Evolutionary conservation across 2,888 invertebrate species (phyloP).

Genomic region (Eubasilissa splendida): DNA sequence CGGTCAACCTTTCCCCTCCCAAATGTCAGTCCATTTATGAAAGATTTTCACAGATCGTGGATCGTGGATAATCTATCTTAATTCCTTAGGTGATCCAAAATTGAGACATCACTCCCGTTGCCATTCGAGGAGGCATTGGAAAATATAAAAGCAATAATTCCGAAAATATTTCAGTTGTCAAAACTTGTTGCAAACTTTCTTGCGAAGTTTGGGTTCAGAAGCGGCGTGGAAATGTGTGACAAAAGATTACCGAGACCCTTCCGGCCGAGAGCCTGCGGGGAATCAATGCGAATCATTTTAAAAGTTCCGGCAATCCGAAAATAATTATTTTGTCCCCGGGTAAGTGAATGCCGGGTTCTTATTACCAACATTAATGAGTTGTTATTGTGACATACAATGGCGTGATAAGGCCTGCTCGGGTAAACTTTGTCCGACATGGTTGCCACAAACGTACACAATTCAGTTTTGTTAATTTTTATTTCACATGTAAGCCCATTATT

Average conservation of each 20-base stretch:
- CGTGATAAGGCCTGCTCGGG: slow-evolving; percentile 48
- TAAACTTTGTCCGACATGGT: slow-evolving; percentile 5
- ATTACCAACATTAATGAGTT: slow-evolving; percentile 50
- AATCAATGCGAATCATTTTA: slow-evolving; percentile 46
- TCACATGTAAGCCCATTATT: too few species aligned
- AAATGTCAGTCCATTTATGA: too few species aligned
- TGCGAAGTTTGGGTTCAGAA: neutral
- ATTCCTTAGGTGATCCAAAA: too few species aligned
- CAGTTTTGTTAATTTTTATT: too few species aligned
- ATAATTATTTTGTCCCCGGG: slow-evolving; percentile 28
- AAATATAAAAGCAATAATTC: neutral
- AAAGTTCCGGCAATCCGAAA: slow-evolving; percentile 32
- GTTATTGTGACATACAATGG: slow-evolving; percentile 50
- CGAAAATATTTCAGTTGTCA: slow-evolving; percentile 9
- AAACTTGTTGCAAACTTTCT: neutral
- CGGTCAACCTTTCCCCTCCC: too few species aligned
- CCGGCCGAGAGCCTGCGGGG: slow-evolving; percentile 13
- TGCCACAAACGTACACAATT: neutral
- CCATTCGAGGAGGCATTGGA: neutral
- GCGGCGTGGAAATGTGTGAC: slow-evolving; percentile 19
- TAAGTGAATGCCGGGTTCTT: slow-evolving; percentile 16
- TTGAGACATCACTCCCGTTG: too few species aligned
- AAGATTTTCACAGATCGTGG: too few species aligned
- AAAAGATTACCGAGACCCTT: slow-evolving; percentile 35
- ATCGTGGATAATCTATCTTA: too few species aligned